Conservation (phyloP, 2,113 vertebrate species). For the Lophius piscatorius region DNA sequence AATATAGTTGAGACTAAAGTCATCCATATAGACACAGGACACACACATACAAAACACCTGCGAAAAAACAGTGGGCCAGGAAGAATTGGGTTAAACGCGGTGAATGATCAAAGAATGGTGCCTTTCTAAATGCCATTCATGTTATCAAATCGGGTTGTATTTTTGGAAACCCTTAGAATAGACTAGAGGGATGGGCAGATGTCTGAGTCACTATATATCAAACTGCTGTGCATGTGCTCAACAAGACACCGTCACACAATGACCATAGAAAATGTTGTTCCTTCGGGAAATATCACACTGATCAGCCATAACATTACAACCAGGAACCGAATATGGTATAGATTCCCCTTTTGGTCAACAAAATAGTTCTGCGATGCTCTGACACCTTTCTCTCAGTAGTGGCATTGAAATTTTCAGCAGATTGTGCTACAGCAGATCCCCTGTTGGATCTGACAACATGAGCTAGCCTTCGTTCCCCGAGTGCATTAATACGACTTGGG, state of each 20-base stretch:
- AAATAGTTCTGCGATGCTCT: no score
- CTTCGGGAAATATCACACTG: conserved; percentile 3
- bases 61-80: neutral
- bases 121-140: conserved; percentile 56
- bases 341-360: no score
- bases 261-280: neutral
- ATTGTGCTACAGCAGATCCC: no score
- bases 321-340: no score
- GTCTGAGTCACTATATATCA: neutral
- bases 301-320: no score
- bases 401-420: no score
- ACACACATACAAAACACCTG: no score
- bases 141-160: conserved; percentile 42
- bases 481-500: no score
- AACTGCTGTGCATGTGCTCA: no score
- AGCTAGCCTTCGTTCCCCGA: no score
- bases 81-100: neutral
- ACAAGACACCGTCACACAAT: neutral
- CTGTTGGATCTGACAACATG: no score
- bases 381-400: no score
- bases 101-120: conserved; percentile 19
- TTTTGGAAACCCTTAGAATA: conserved; percentile 20
- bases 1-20: neutral
- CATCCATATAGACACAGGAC: neutral
- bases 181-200: conserved; percentile 12